Percentiles rank a stretch among this genome's conserved stretches.
These are phyloP conservation scores for Polia nebulosa DNA, from an alignment of 2,888 invertebrate genomes.

Conservation along the genomic window DNA sequence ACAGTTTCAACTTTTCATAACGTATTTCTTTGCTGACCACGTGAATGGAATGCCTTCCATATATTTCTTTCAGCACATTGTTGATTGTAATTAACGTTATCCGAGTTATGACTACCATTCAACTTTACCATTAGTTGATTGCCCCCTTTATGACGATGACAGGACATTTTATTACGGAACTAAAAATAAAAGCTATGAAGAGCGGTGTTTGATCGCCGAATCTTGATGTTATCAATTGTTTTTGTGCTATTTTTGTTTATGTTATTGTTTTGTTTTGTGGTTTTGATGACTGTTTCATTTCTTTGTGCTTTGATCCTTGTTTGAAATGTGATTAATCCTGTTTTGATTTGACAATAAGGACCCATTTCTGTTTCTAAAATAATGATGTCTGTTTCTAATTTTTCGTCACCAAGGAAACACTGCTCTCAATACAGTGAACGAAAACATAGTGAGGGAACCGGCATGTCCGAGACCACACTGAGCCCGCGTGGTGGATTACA, in stretches of 20 bases:
- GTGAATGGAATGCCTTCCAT: conserved; percentile 25
- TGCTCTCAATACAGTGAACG: too few relatives aligned
- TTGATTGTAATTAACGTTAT: conserved; percentile 48
- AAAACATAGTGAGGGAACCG: too few relatives aligned
- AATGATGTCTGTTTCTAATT: too few relatives aligned
- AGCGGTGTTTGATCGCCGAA: conserved; percentile 48
- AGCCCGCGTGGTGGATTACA: too few relatives aligned
- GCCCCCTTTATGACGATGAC: conserved; percentile 56
- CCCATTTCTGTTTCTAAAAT: background rate
- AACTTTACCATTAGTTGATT: conserved; percentile 63
- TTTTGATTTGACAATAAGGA: too few relatives aligned
- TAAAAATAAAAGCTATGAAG: conserved; percentile 58
- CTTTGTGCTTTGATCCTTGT: background rate
- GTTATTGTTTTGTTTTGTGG: conserved; percentile 9
- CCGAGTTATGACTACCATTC: conserved; percentile 53
- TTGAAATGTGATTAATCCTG: too few relatives aligned
- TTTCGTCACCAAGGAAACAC: too few relatives aligned
- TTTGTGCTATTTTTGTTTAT: conserved; percentile 35
- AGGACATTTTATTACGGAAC: conserved; percentile 57
- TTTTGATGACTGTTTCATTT: background rate
- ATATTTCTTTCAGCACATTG: conserved; percentile 37
- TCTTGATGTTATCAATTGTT: conserved; percentile 41
- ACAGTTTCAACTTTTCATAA: too few relatives aligned
- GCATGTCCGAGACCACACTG: too few relatives aligned
- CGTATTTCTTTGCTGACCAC: background rate